A percentile compares a stretch with the other conserved stretches of the same genome.
These are phyloP conservation scores for Dolomedes plantarius DNA, from an alignment of 2,888 invertebrate species.

Conservation along the genomic window DNA sequence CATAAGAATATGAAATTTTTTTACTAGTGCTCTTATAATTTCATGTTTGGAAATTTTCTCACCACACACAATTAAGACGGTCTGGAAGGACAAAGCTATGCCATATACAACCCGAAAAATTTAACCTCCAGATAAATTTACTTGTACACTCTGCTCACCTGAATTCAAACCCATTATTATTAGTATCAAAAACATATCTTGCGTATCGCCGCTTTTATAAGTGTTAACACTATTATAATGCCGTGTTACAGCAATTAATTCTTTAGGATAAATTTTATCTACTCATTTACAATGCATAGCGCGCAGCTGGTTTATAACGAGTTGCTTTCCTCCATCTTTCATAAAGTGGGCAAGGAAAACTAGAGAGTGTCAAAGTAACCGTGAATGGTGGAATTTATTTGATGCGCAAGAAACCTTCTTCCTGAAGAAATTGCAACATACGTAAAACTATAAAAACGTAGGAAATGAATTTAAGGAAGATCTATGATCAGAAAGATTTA, in stretches of 20 bases:
- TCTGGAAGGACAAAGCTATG: no score
- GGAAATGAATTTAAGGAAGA: no score
- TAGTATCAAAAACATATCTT: neutral
- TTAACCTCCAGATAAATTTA: no score
- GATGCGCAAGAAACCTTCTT: neutral
- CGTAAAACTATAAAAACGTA: no score
- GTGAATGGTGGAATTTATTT: neutral
- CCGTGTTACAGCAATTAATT: conserved; percentile 7
- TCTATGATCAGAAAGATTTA: no score
- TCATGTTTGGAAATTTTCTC: no score
- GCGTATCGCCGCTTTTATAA: neutral
- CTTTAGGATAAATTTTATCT: neutral
- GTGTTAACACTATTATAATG: neutral
- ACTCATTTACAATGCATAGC: neutral
- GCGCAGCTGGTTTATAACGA: neutral
- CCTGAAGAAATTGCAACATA: no score
- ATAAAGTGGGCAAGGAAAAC: neutral
- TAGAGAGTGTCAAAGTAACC: neutral
- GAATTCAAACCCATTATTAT: neutral
- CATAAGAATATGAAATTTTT: no score
- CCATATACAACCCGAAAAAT: no score
- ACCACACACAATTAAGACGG: no score
- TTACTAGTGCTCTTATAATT: no score
- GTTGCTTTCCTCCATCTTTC: neutral
- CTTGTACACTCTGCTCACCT: neutral